Base-by-base conservation (phyloP, 2,888 invertebrate genomes). In the Ectropis crepuscularia region DNA sequence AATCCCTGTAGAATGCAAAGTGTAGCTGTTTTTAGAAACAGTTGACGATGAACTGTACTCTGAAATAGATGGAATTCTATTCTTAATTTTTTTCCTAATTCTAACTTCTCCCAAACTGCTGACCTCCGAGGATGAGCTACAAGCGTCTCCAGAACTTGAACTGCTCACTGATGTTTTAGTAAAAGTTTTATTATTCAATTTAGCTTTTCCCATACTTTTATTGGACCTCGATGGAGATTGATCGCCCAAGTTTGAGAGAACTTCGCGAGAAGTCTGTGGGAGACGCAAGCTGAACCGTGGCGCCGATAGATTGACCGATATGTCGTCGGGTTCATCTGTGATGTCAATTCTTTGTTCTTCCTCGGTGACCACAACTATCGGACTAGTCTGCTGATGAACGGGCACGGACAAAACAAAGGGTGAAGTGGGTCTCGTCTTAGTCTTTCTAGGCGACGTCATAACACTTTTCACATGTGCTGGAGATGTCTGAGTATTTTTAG, bases 401-500 rank as follows among this genome's bases (percentile, higher is more conserved):
- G 81, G 83, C 1, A 81, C 57, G 2, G 82, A 74, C 10, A 82
- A 55, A 2, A 62, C 50, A 57, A 92, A 82, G 11, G 92, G 90
- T 4, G 93, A 93, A 10, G 92, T 93, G 0, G 91, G 86, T 66
- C 92, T 84, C 1, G 89, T 89, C 73, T 90, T 91, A 10, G 87
- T 88, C 70, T 68, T 83, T 28, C 83, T 86, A 6, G 93, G 93
- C 11, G 93, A 93, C 1, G 93, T 93, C 92, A 91, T 93, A 0
- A 89, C 83, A 73, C 85, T 81, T 74, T 89, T 91, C 0, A 88
- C 88, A 46, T 82, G 89, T 41, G 88, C 86, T 5, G 92, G 92
- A 6, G 93, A 92, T 0, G 93, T 93, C 73, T 93, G 93, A 5
- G 93, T 93, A 57, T 88, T 86, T 74, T 92, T 93, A 51, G 88